Conservation (phyloP, 2,113 vertebrate genomes). For the Pogonocichla stellata region DNA sequence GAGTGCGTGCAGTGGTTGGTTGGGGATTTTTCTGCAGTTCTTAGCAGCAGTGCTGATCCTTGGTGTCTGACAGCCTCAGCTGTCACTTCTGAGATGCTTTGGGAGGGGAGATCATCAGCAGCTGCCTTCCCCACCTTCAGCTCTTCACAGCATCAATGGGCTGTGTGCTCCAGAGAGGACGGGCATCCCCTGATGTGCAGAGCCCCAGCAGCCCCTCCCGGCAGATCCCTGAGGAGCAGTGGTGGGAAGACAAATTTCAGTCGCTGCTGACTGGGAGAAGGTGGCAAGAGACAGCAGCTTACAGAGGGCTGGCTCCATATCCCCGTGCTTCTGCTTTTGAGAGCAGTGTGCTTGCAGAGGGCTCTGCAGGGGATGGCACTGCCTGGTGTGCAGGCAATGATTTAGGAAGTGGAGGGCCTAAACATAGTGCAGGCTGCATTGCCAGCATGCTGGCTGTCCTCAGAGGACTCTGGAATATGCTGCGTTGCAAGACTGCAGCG, state of each 20-base stretch:
- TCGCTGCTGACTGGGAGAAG: not conserved
- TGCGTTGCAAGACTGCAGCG: constrained; percentile 26
- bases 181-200: not conserved
- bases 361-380: not conserved
- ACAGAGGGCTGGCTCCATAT: not conserved
- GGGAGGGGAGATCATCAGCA: not conserved
- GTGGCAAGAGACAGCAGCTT: not conserved
- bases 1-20: not conserved
- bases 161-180: not conserved
- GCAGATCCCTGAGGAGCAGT: not conserved
- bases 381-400: not conserved
- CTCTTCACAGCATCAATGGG: accelerated
- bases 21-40: not conserved
- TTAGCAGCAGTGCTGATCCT: not conserved
- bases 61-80: not conserved
- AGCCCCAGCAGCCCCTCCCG: accelerated
- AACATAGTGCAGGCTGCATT: not conserved
- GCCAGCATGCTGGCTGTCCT: constrained; percentile 46
- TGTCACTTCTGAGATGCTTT: not conserved
- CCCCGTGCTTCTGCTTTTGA: not conserved
- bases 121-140: not conserved
- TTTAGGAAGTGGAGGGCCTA: not conserved
- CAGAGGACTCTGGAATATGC: constrained; percentile 11
- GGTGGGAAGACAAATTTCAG: not conserved
- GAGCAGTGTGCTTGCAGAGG: not conserved